phyloP scores from a whole-genome alignment of 1,140 invertebrate genomes.

The Leucophenga varia region DNA sequence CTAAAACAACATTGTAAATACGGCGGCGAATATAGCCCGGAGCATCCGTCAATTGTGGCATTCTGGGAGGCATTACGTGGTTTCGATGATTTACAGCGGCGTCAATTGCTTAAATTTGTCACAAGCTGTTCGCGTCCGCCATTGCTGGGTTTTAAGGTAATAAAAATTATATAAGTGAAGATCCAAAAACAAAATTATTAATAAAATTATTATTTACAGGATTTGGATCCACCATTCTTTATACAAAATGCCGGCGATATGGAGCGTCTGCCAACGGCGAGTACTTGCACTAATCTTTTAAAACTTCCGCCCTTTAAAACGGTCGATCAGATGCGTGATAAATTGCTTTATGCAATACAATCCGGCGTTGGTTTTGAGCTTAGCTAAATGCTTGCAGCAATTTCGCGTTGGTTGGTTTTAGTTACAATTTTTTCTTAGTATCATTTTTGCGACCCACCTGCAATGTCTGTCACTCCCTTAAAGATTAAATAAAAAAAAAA shows the following conservation, averaged over 20 bases:
- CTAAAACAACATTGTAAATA: constrained; percentile 83
- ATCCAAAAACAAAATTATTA: too few relatives aligned
- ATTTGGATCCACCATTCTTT: constrained; percentile 91
- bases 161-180: too few relatives aligned
- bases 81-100: constrained; percentile 82
- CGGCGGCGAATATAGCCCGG: constrained; percentile 76
- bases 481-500: too few relatives aligned
- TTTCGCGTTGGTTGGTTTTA: too few relatives aligned
- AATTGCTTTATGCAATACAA: constrained; percentile 91
- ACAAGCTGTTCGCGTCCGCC: constrained; percentile 97
- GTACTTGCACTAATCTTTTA: constrained; percentile 96
- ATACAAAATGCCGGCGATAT: constrained; percentile 87
- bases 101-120: constrained; percentile 92
- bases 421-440: too few relatives aligned
- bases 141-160: constrained; percentile 92
- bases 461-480: too few relatives aligned
- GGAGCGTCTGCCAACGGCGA: constrained; percentile 89
- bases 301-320: constrained; percentile 90
- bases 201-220: constrained; percentile 63
- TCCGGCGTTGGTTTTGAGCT: constrained; percentile 95
- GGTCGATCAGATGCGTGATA: constrained; percentile 75
- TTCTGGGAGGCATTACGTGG: constrained; percentile 85
- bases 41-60: constrained; percentile 74
- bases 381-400: constrained; percentile 70
- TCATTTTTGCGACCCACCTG: too few relatives aligned